phyloP scores from a whole-genome alignment of 2,797 vertebrate genomes.

The Acanthiza pusilla region DNA sequence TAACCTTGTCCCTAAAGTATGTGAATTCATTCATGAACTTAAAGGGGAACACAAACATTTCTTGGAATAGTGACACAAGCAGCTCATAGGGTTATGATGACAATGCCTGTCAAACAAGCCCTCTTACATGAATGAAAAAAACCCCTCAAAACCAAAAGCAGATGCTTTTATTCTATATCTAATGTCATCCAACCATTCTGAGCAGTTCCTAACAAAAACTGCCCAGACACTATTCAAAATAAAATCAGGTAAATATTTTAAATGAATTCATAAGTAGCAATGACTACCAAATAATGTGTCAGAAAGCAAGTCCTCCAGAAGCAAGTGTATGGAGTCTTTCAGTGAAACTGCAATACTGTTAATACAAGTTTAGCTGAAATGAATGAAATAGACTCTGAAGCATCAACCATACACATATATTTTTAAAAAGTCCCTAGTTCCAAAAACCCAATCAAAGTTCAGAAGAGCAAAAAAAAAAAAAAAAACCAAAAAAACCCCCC shows the following conservation, averaged over 20 bases:
- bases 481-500: no score
- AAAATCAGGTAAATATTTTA: neutral
- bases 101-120: neutral
- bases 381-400: neutral
- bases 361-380: neutral
- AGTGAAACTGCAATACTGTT: neutral
- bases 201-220: neutral
- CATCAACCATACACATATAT: neutral
- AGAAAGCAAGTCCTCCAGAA: neutral
- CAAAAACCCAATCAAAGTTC: neutral
- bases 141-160: neutral
- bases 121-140: neutral
- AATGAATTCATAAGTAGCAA: neutral
- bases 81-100: neutral
- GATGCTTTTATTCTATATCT: neutral
- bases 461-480: neutral
- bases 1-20: neutral
- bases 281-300: neutral
- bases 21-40: neutral
- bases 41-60: neutral
- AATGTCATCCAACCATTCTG: neutral
- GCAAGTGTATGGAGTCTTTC: neutral
- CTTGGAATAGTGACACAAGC: neutral
- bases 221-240: neutral
- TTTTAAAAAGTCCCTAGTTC: rapidly evolving